Percentiles rank a stretch among this genome's conserved stretches.
These are phyloP conservation scores for Papilio gigon DNA, from an alignment of 2,888 invertebrate species.

Conservation along the genomic window DNA sequence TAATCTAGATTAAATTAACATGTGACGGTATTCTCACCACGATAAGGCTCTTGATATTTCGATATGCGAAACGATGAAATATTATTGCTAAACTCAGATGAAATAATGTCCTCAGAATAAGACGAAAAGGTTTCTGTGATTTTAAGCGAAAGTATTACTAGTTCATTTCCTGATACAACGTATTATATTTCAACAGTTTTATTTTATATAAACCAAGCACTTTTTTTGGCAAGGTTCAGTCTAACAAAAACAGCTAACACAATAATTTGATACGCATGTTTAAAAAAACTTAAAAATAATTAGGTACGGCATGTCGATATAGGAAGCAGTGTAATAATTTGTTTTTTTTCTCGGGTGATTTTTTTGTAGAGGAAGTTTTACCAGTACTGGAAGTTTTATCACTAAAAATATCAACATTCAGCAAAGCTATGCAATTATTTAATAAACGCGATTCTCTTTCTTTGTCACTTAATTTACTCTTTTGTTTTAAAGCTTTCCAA, in stretches of 20 bases:
- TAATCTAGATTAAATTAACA: too few relatives aligned
- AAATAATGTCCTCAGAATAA: too few relatives aligned
- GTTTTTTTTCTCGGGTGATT: conserved; percentile 38
- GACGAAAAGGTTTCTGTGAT: too few relatives aligned
- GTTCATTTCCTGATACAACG: too few relatives aligned
- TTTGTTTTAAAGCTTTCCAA: conserved; percentile 53
- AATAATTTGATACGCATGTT: background rate
- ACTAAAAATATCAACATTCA: conserved; percentile 50
- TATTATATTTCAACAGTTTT: too few relatives aligned
- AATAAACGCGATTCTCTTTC: conserved; percentile 58
- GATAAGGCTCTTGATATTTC: too few relatives aligned
- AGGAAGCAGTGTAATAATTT: conserved; percentile 56
- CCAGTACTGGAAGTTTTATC: conserved; percentile 24
- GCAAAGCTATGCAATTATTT: conserved; percentile 57
- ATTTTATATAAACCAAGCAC: too few relatives aligned
- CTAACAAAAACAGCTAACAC: background rate
- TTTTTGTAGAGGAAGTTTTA: conserved; percentile 17
- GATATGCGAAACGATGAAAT: too few relatives aligned
- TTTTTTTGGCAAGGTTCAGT: background rate
- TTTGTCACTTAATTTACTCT: conserved; percentile 49
- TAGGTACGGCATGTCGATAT: conserved; percentile 45
- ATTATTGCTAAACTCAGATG: too few relatives aligned
- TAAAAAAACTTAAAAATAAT: conserved; percentile 40
- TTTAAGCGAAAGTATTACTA: too few relatives aligned
- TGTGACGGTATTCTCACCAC: too few relatives aligned